Conservation (phyloP, 2,797 vertebrate species). For the Hypotaenidia okinawae region DNA sequence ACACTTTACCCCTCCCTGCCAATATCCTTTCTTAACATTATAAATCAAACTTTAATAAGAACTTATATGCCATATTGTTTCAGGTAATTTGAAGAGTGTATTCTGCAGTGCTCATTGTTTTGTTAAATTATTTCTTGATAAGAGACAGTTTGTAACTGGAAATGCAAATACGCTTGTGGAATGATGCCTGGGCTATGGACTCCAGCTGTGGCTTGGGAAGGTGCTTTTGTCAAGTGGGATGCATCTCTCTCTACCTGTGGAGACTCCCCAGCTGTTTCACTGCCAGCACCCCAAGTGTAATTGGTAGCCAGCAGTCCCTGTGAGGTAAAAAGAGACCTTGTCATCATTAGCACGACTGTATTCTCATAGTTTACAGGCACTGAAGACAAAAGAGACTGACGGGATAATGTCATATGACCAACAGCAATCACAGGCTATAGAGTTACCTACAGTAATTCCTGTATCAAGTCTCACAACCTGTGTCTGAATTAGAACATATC, state of each 20-base stretch:
- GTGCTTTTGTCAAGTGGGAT: not conserved
- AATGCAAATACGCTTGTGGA: not conserved
- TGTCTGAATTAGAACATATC: not conserved
- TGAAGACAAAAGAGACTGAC: not conserved
- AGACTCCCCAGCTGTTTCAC: not conserved
- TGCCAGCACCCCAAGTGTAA: not conserved
- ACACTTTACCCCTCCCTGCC: not conserved
- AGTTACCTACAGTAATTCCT: not conserved
- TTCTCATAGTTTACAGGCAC: not conserved
- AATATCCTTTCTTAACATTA: not conserved
- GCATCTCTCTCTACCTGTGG: not conserved
- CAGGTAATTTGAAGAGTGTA: not conserved
- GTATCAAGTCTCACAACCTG: constrained; percentile 2
- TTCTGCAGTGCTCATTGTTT: not conserved
- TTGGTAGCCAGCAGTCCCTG: not conserved
- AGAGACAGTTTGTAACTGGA: not conserved
- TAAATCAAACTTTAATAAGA: not conserved
- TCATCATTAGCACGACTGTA: not conserved
- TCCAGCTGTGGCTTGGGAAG: not conserved
- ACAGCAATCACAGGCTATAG: not conserved
- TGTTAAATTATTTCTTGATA: not conserved
- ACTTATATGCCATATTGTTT: not conserved
- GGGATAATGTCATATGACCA: not conserved
- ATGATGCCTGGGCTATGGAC: not conserved
- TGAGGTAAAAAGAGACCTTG: not conserved